Evolutionary conservation across 2,797 vertebrate genomes (phyloP).

Genomic region (Centroberyx gerrardi): DNA sequence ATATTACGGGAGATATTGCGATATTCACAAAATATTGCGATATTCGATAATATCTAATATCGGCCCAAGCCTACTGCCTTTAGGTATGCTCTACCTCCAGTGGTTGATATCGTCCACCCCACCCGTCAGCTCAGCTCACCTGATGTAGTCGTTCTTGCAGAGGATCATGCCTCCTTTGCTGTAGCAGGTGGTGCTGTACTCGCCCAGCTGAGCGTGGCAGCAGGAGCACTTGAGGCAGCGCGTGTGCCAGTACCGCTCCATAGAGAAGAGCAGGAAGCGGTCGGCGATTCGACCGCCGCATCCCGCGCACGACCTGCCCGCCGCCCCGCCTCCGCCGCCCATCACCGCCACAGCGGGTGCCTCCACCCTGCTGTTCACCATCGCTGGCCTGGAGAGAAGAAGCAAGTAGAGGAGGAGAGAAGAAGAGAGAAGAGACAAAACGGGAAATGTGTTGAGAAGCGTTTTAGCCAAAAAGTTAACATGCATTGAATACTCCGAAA

Average conservation of each 20-base stretch:
- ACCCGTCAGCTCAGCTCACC: slow-evolving; percentile 66
- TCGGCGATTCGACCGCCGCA: slow-evolving; percentile 85
- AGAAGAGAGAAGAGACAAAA: slow-evolving; percentile 4
- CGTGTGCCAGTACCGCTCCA: slow-evolving; percentile 89
- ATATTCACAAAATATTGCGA: too few species aligned
- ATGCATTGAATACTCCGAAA: too few species aligned
- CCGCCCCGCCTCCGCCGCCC: slow-evolving; percentile 59
- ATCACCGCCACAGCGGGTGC: slow-evolving; percentile 77
- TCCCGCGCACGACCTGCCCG: slow-evolving; percentile 80
- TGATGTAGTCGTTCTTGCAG: slow-evolving; percentile 89
- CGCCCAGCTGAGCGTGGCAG: slow-evolving; percentile 88
- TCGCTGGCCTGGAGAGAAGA: slow-evolving; percentile 63
- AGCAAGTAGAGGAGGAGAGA: too few species aligned
- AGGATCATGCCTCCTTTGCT: slow-evolving; percentile 90
- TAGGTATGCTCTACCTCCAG: neutral
- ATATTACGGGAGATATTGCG: too few species aligned
- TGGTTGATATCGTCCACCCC: too few species aligned
- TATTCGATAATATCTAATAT: too few species aligned
- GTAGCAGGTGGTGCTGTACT: slow-evolving; percentile 90
- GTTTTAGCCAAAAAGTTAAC: too few species aligned
- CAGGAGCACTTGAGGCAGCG: slow-evolving; percentile 89
- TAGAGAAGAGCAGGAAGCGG: slow-evolving; percentile 88
- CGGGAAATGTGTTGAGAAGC: too few species aligned
- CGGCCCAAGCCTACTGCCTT: neutral
- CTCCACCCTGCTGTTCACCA: slow-evolving; percentile 86